Conservation (phyloP, 2,797 vertebrate species). For the Momotus momota region DNA sequence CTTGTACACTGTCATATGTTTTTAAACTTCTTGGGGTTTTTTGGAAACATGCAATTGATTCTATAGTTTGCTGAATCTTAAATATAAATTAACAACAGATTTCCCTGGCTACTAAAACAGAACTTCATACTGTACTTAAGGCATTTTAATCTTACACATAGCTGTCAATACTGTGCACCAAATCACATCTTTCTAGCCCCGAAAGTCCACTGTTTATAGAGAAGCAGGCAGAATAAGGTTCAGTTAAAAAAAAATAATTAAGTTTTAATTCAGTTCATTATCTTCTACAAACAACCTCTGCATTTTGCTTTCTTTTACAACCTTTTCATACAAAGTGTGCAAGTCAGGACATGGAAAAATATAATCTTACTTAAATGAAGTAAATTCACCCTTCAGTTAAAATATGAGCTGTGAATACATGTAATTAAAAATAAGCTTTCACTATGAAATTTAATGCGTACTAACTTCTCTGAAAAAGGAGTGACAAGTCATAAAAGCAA, state of each 20-base stretch:
- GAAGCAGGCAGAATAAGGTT: neutral
- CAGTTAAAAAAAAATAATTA: neutral
- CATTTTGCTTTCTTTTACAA: neutral
- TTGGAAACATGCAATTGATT: neutral
- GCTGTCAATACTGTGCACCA: neutral
- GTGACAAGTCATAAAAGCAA: neutral
- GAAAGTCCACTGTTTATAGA: neutral
- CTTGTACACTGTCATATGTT: neutral
- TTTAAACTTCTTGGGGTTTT: neutral
- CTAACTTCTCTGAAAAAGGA: neutral
- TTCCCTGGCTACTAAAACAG: neutral
- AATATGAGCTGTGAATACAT: neutral
- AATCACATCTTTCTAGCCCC: neutral
- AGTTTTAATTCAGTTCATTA: neutral
- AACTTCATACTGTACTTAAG: neutral
- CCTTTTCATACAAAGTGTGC: neutral
- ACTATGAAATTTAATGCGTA: neutral
- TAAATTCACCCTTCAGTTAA: neutral
- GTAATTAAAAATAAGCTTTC: neutral
- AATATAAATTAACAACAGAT: neutral
- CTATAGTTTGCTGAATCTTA: neutral
- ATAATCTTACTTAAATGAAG: neutral
- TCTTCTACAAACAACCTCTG: neutral
- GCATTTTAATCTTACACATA: neutral
- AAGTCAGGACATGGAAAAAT: neutral